Conservation (phyloP, 2,113 vertebrate genomes). For the Mobula hypostoma region DNA sequence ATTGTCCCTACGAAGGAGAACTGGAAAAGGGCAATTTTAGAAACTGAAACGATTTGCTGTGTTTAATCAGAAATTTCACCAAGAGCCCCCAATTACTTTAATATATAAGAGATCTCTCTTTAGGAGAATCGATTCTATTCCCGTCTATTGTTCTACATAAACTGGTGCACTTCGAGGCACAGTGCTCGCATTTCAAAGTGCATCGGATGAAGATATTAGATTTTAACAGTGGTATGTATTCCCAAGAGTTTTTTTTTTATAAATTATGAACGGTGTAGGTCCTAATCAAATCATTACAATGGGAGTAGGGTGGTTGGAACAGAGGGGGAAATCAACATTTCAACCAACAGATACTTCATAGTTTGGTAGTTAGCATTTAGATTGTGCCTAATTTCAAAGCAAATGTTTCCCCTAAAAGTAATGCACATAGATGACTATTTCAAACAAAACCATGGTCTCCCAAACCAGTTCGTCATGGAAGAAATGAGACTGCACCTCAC, state of each 20-base stretch:
- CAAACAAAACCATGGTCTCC: not conserved
- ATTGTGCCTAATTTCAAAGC: too few species aligned
- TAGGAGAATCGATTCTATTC: too few species aligned
- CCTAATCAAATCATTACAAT: not conserved
- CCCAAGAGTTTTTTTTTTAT: not conserved
- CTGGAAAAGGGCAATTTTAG: not conserved
- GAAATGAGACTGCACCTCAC: not conserved
- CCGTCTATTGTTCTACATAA: not conserved
- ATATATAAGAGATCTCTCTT: not conserved
- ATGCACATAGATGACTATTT: too few species aligned
- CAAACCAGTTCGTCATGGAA: not conserved
- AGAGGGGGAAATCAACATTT: too few species aligned
- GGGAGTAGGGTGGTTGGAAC: too few species aligned
- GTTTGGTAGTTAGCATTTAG: too few species aligned
- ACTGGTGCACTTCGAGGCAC: not conserved
- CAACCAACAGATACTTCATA: too few species aligned
- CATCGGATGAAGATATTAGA: not conserved
- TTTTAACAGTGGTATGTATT: not conserved
- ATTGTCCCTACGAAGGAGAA: not conserved
- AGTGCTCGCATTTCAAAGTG: not conserved
- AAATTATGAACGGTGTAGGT: not conserved
- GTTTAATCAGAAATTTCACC: not conserved
- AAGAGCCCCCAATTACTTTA: not conserved
- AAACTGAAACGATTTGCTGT: not conserved
- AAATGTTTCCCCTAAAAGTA: too few species aligned